A percentile compares a stretch with the other conserved stretches of the same genome.
Conservation (phyloP, 2,113 vertebrate species). For the Muscicapa adusta region DNA sequence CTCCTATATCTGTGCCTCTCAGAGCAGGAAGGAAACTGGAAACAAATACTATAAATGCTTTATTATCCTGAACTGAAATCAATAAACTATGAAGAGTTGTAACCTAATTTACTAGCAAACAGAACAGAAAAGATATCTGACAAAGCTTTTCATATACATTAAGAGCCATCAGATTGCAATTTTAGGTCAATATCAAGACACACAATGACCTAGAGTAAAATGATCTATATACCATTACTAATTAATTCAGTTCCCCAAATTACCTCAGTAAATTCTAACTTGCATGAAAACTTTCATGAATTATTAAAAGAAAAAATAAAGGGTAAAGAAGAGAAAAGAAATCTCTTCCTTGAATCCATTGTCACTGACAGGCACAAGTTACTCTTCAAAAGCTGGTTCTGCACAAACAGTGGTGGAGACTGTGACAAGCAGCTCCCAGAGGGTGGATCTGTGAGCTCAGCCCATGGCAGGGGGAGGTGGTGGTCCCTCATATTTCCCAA, state of each 20-base stretch:
- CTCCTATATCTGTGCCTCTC: not conserved
- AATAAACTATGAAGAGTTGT: slow-evolving; percentile 12
- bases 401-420: not conserved
- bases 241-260: not conserved
- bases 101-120: slow-evolving; percentile 36
- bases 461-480: accelerated
- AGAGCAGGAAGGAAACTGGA: slow-evolving; percentile 33
- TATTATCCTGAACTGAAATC: slow-evolving; percentile 35
- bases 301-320: not conserved
- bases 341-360: not conserved
- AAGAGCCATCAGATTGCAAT: not conserved
- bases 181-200: not conserved
- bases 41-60: slow-evolving; percentile 24
- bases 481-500: not conserved
- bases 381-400: not conserved
- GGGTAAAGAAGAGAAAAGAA: not conserved
- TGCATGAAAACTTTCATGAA: not conserved
- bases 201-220: not conserved
- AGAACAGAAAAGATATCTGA: not conserved
- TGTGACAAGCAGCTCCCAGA: not conserved
- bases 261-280: not conserved
- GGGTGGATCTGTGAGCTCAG: accelerated
- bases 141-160: slow-evolving; percentile 31
- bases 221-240: not conserved
- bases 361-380: not conserved